Evolutionary conservation across 2,888 invertebrate species (phyloP), one percentile per base, ranked within the genome.

Genomic region (Campoplex capitator): DNA sequence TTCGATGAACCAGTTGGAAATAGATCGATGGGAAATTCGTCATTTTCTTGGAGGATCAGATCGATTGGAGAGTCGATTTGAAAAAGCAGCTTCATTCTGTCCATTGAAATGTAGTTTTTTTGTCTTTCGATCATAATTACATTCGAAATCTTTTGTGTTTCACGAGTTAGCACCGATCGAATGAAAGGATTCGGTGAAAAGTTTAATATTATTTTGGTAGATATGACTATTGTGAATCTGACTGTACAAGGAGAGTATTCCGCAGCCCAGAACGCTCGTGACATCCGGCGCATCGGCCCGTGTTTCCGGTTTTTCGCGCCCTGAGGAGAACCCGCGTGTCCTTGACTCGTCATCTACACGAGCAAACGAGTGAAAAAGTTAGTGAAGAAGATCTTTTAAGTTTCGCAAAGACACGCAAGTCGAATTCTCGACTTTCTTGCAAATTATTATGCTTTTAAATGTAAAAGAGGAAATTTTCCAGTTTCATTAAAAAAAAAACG

Each of bases 281-380:
- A 93, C 92, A 93, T 93, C 92, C 93, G 92, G 90, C 89, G 91
- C 92, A 89, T 82, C 91, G 91, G 91, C 88, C 93, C 93, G 92
- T 93, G 87, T 90, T 93, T 93, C 93, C 93, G 93, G 92, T 92
- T 92, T 91, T 91, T 91, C 92, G 92, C 54, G 70, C 42, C 67
- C 68, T 58, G 62, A 70, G 84, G 70, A 79, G 58, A 23, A 23
- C 70, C 73, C 48, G 42, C 80, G 84, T 67, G 84, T 80, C 88
- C 84, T 87, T 86, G 83, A 78, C 76, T 84, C 83, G 35, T 83
- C 83, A 65, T 77, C 83, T 54, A 62, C 58, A 28, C 77, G 67
- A 54, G 67, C 65, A 23, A 51, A n/a, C 54, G 48, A 54, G 62
- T 18, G 71, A 58, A 62, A 32, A 32, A 62, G 62, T 13, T 32